Percentiles rank a stretch among this genome's conserved stretches.
phyloP scores from a whole-genome alignment of 2,797 vertebrate species.

The Parauchenoglanis punctatus region DNA sequence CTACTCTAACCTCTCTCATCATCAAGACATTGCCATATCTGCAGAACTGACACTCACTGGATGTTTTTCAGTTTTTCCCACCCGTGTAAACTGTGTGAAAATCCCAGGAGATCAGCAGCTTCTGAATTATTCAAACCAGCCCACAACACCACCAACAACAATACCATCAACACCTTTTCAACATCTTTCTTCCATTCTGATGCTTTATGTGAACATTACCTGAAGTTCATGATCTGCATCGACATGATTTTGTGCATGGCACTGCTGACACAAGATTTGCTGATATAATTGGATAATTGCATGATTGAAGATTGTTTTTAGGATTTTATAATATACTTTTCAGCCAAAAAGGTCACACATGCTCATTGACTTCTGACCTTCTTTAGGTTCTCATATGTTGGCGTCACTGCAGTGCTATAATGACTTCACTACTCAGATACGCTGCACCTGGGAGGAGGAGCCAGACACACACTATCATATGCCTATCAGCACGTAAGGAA shows the following conservation, averaged over 20 bases:
- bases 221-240: neutral
- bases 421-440: constrained; percentile 61
- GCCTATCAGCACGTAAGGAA: neutral
- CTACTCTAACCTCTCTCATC: neutral
- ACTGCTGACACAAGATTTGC: too few relatives aligned
- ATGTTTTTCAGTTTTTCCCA: neutral
- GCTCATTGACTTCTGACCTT: neutral
- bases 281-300: neutral
- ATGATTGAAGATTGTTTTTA: neutral
- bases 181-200: neutral
- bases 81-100: neutral
- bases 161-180: neutral
- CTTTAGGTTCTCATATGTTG: constrained; percentile 64
- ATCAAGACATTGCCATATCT: neutral
- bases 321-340: neutral
- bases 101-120: neutral
- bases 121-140: neutral
- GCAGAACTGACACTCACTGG: neutral
- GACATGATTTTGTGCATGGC: neutral
- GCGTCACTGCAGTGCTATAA: constrained; percentile 70
- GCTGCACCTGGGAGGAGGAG: constrained; percentile 67
- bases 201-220: neutral
- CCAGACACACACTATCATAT: constrained; percentile 52
- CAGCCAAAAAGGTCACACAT: too few relatives aligned
- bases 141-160: neutral